phyloP scores from a whole-genome alignment of 2,888 invertebrate genomes.

The Ophion costatus region DNA sequence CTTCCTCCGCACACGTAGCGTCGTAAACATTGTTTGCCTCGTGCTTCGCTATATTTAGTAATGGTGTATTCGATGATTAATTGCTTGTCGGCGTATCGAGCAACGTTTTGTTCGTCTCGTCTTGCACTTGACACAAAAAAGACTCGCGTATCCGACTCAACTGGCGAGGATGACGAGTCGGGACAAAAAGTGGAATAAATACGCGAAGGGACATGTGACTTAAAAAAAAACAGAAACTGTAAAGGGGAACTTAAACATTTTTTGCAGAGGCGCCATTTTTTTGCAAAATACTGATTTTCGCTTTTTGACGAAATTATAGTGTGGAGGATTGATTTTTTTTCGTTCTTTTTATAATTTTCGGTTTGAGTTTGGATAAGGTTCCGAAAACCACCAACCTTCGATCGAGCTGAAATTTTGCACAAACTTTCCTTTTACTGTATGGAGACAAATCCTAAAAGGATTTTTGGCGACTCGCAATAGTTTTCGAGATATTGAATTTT shows the following conservation, averaged over 20 bases:
- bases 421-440: too few relatives aligned
- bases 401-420: too few relatives aligned
- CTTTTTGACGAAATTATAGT: not conserved
- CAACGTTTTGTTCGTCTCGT: slow-evolving; percentile 7
- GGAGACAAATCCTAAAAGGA: too few relatives aligned
- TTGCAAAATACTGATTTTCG: not conserved
- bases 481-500: too few relatives aligned
- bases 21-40: not conserved
- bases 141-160: not conserved
- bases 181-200: not conserved
- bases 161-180: not conserved
- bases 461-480: too few relatives aligned
- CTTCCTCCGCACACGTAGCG: not conserved
- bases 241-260: not conserved
- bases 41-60: slow-evolving; percentile 13
- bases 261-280: not conserved
- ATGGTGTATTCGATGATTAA: slow-evolving; percentile 25
- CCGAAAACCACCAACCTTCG: too few relatives aligned
- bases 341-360: not conserved
- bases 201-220: not conserved
- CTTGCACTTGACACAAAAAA: not conserved
- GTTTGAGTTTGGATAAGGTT: not conserved
- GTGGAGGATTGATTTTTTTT: not conserved
- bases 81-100: slow-evolving; percentile 42
- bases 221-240: too few relatives aligned